These are phyloP conservation scores for Cliona cf. orientalis DNA, from an alignment of 37 sponge, comb jelly and placozoan species.

Conservation along the genomic window DNA sequence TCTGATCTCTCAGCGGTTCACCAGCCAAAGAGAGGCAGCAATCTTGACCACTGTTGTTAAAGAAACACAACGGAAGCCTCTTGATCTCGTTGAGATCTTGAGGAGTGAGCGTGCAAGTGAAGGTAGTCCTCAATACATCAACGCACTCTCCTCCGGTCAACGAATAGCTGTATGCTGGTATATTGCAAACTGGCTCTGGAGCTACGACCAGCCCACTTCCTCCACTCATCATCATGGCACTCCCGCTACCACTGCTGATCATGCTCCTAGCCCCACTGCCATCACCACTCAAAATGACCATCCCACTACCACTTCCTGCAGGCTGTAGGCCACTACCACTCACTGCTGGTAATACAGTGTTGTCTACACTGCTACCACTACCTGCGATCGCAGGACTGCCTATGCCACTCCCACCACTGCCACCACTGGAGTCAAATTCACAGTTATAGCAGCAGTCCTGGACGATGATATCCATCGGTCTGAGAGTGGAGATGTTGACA, in stretches of 20 bases:
- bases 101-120: conserved; percentile 67
- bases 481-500: conserved; percentile 73
- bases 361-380: no score
- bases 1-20: conserved; percentile 62
- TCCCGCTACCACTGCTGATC: conserved; percentile 12
- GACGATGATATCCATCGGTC: conserved; percentile 59
- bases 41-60: conserved; percentile 62
- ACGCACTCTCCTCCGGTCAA: conserved; percentile 73
- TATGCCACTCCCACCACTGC: conserved; percentile 20
- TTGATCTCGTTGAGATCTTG: conserved; percentile 89
- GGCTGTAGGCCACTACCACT: background rate
- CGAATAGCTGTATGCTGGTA: conserved; percentile 51
- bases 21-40: conserved; percentile 77
- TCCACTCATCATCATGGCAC: background rate
- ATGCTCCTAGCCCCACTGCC: background rate
- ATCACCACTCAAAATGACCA: conserved; percentile 6
- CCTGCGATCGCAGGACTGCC: no score
- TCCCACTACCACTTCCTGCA: background rate
- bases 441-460: conserved; percentile 77
- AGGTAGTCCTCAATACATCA: conserved; percentile 47
- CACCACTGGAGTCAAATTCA: background rate
- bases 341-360: no score
- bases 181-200: background rate
- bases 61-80: conserved; percentile 66
- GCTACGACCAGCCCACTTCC: conserved; percentile 2